Conservation (phyloP, 92 coral and sea anemone species). For the Parazoanthus darwini region DNA sequence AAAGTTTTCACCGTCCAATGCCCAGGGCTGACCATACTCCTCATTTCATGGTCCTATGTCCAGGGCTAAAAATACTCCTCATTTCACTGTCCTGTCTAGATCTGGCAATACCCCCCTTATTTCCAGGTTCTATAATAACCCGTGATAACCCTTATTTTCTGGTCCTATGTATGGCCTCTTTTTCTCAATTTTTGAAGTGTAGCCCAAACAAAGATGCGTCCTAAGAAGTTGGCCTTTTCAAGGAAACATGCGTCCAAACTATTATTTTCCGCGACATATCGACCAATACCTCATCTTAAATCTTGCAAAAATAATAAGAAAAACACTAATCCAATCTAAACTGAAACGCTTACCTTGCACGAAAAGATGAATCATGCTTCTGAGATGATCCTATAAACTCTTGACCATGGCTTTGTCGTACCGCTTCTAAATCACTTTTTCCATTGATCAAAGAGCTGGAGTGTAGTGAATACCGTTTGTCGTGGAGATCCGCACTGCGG, state of each 20-base stretch:
- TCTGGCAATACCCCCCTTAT: too few species aligned
- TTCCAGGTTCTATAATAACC: too few species aligned
- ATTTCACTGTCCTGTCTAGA: too few species aligned
- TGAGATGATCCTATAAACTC: not conserved
- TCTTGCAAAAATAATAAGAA: not conserved
- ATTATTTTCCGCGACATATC: not conserved
- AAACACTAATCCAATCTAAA: not conserved
- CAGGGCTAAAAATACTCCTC: too few species aligned
- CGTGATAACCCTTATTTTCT: too few species aligned
- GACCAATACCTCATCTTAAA: not conserved
- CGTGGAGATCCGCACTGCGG: not conserved
- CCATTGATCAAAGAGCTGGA: not conserved
- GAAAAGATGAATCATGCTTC: constrained; percentile 2
- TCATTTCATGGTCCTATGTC: too few species aligned
- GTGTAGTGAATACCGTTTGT: not conserved
- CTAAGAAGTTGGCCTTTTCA: not conserved
- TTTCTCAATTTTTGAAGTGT: not conserved
- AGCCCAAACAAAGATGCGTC: not conserved
- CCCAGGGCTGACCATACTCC: too few species aligned
- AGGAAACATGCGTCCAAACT: not conserved
- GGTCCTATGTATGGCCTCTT: not conserved
- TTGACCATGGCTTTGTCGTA: not conserved
- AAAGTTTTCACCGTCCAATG: too few species aligned
- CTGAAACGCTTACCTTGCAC: constrained; percentile 9
- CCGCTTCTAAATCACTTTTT: not conserved